Base-by-base conservation (phyloP, 2,797 vertebrate genomes). In the Ctenopoma kingsleyae region DNA sequence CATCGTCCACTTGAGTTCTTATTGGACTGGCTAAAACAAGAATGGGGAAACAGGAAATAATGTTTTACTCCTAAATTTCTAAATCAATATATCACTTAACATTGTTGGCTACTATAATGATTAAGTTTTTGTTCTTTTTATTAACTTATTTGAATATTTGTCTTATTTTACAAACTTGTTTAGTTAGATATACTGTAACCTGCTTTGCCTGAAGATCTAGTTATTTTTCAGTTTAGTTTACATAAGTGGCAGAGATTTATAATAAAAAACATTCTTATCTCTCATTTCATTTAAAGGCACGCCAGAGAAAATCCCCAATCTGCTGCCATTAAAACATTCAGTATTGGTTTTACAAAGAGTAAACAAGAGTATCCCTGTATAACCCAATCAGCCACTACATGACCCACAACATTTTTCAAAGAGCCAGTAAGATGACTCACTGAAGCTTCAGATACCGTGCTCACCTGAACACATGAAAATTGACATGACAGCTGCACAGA, bases 391-490 rank as follows among this genome's bases (percentile, higher is more conserved):
- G 38, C 12, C 22, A 48, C 46, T n/a, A 43, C 15, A 6, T 17
- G 43, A 13, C 35, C 50, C 20, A 2, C 27, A 25, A 44, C 15
- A 35, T 47, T 22, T 13, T 27, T 35, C 19, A 51, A n/a, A 25
- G 13, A 51, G 22, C 10, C 17, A 6, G 41, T 22, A 47, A 44
- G 35, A 25, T 41, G 27, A 20, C 48, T 51, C 46, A 43, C 5
- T 20, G 1, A 54, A 64, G 57, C 9, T 59, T 38, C 78, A 48
- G 11, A 76, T 17, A 44, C 19, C 48, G 58, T 9, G 2, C 90
- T 90, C 82, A 93, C 92, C 91, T 63, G 81, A 74, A 50, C 63
- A 32, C 63, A 43, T 38, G 78, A 75, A 36, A 12, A 74, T 65
- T 12, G 52, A 56, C 65, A 78, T 1, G 13, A 80, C 71, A 73